Base-by-base conservation (phyloP, 2,113 vertebrate genomes). In the Saccopteryx bilineata region DNA sequence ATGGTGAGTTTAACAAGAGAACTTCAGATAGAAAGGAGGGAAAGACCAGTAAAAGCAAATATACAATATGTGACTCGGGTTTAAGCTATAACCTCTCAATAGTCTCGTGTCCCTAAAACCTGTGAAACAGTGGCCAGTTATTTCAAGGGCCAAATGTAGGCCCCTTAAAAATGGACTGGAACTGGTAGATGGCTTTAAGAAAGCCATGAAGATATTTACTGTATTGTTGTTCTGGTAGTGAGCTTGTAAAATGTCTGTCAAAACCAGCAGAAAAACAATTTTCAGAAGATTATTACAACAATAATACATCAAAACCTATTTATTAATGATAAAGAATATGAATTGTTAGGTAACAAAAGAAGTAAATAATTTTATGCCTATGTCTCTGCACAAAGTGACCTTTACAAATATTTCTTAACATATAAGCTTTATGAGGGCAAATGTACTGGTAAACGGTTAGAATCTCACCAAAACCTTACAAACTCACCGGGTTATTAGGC, bases 401-500 rank as follows among this genome's bases (percentile, higher is more conserved):
- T 39, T 39, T 39, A 39, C 39, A 39, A 39, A 39, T 39, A 39
- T 39, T 39, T 39, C 39, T 39, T 39, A 39, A 39, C 39, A 39
- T 39, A 39, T 83, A 93, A 74, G 92, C 50, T 92, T 95, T 75
- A 89, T 24, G 52, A 23, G 63, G 92, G 78, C 81, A 96, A 89
- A 78, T 48, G 65, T 39, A 61, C 4, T 61, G 48, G 81, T 93
- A 89, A 94, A 83, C 19, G 83, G 87, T 48, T 60, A 95, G n/a
- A 24, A 78, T 92, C 39, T 80, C 94, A 85, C 83, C 60, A 82
- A 87, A 97, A 94, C 58, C 56, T 96, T 97, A 86, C n/a, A 87
- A 78, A 98, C 99, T 99, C 98, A 72, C 68, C 63, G 97, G 24
- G 33, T 91, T 93, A 74, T 83, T 76, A 80, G 94, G 92, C 1